Percentiles rank a stretch among this genome's conserved stretches.
Evolutionary conservation across 2,797 vertebrate genomes (phyloP).

Genomic region (Pangasius mekongensis): DNA sequence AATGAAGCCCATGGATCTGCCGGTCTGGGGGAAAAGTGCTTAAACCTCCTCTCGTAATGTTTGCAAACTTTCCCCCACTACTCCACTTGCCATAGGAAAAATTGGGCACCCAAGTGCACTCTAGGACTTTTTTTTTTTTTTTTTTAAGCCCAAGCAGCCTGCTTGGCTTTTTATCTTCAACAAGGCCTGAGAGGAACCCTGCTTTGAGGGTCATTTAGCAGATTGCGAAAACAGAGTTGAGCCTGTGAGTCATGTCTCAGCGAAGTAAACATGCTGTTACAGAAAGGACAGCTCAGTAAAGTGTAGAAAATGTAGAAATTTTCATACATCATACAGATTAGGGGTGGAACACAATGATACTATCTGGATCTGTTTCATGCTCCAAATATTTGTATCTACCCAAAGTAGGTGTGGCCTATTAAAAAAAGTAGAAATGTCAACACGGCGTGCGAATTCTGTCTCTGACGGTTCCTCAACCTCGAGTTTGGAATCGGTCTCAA

Average conservation of each 20-base stretch:
- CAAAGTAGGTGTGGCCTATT: not conserved
- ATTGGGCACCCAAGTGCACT: conserved; percentile 65
- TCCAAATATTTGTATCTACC: not conserved
- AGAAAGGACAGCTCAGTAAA: not conserved
- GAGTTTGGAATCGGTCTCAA: not conserved
- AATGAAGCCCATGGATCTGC: conserved; percentile 65
- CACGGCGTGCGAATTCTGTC: not conserved
- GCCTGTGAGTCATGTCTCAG: conserved; percentile 17
- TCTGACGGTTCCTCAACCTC: not conserved
- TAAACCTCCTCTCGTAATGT: conserved; percentile 60
- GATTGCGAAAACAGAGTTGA: conserved; percentile 11
- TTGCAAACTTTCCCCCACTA: conserved; percentile 55
- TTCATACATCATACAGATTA: not conserved
- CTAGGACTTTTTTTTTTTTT: conserved; percentile 59
- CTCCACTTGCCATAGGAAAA: conserved; percentile 58
- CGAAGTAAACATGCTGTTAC: conserved; percentile 6
- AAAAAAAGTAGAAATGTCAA: not conserved
- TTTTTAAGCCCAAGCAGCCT: conserved; percentile 48
- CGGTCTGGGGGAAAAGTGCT: conserved; percentile 53
- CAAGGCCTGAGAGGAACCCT: conserved; percentile 41
- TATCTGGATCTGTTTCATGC: not conserved
- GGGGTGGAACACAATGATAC: not conserved
- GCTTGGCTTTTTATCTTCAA: conserved; percentile 36
- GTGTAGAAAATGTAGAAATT: not conserved
- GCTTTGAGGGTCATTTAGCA: conserved; percentile 40